Conservation (phyloP, 2,113 vertebrate genomes). For the Synchiropus splendidus region DNA sequence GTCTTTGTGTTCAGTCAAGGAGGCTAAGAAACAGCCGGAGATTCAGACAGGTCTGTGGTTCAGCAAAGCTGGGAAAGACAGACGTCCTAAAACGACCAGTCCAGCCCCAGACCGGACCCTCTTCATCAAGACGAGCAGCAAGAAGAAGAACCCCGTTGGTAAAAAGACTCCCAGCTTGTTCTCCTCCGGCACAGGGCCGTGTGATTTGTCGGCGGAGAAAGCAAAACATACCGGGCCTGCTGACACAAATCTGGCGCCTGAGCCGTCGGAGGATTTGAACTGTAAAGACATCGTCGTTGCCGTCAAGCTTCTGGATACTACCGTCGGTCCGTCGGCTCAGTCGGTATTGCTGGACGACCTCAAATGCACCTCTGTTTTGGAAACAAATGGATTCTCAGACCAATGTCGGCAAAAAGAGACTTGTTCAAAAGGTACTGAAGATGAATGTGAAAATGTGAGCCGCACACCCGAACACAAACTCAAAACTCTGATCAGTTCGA, state of each 20-base stretch:
- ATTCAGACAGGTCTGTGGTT: conserved; percentile 66
- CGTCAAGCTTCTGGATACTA: neutral
- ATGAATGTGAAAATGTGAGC: no score
- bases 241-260: conserved; percentile 18
- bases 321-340: neutral
- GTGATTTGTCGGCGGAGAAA: conserved; percentile 11
- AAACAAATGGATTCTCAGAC: neutral
- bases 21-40: conserved; percentile 55
- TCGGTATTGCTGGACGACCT: neutral
- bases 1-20: conserved; percentile 31
- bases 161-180: conserved; percentile 28
- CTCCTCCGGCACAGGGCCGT: conserved; percentile 1
- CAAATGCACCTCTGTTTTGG: neutral
- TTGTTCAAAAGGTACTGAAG: no score
- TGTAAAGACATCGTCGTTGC: conserved; percentile 16
- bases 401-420: neutral
- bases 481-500: no score
- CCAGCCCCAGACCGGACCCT: conserved; percentile 47
- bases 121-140: conserved; percentile 51
- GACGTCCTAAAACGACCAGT: conserved; percentile 55
- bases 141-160: conserved; percentile 51
- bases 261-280: conserved; percentile 20
- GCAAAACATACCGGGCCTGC: conserved; percentile 20
- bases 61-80: conserved; percentile 62
- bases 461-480: no score